A percentile compares a stretch with the other conserved stretches of the same genome.
Conservation (phyloP, 2,888 invertebrate genomes). For the Agriopis leucophaearia region DNA sequence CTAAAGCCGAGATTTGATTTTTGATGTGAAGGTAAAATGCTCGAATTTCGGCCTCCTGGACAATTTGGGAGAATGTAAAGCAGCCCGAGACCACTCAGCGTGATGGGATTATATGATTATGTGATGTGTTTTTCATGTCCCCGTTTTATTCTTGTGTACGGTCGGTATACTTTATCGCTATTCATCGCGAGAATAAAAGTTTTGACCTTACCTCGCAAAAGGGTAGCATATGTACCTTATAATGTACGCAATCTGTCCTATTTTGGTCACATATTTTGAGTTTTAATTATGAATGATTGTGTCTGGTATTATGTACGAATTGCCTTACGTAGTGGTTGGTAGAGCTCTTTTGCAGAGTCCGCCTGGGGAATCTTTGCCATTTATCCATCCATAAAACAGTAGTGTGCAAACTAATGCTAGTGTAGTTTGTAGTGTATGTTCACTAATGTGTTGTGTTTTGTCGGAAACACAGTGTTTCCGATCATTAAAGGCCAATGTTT, state of each 20-base stretch:
- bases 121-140: slow-evolving; percentile 75
- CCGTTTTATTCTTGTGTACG: slow-evolving; percentile 67
- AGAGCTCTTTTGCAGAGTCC: no score
- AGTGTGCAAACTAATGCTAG: no score
- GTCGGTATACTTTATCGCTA: slow-evolving; percentile 59
- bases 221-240: slow-evolving; percentile 11
- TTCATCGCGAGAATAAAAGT: slow-evolving; percentile 43
- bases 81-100: slow-evolving; percentile 64
- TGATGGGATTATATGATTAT: slow-evolving; percentile 73
- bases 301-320: neutral
- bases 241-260: slow-evolving; percentile 32
- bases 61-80: slow-evolving; percentile 61
- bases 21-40: slow-evolving; percentile 26
- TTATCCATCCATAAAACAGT: no score
- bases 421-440: no score
- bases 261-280: slow-evolving; percentile 31
- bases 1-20: slow-evolving; percentile 16
- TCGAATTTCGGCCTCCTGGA: slow-evolving; percentile 48
- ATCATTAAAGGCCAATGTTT: no score
- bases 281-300: slow-evolving; percentile 18
- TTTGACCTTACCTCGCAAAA: slow-evolving; percentile 41
- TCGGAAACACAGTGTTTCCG: no score
- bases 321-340: neutral
- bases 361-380: no score
- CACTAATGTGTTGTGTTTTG: no score